phyloP scores from a whole-genome alignment of 1,140 invertebrate species.

The Drosophila micromelanica region DNA sequence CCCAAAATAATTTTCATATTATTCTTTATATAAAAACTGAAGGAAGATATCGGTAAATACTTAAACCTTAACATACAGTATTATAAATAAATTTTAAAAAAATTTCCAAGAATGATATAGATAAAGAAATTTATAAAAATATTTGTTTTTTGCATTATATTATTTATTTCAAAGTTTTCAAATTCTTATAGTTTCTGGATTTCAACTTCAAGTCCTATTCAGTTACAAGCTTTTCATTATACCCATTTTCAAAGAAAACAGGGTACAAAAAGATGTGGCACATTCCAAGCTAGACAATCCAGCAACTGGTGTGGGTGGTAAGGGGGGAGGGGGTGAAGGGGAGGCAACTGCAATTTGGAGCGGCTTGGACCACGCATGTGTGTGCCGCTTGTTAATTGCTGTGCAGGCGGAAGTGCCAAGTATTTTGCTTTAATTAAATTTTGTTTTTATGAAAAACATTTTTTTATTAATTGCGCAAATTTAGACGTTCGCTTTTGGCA shows the following conservation, averaged over 20 bases:
- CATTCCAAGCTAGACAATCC: slow-evolving; percentile 6
- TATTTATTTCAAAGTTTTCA: too few species aligned
- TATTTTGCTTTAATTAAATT: slow-evolving; percentile 54
- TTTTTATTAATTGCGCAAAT: slow-evolving; percentile 26
- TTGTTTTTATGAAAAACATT: slow-evolving; percentile 26
- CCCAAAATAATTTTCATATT: too few species aligned
- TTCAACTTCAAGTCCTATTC: too few species aligned
- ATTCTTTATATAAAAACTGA: too few species aligned
- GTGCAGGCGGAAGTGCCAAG: slow-evolving; percentile 30
- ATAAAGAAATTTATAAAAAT: too few species aligned
- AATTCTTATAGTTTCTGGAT: too few species aligned
- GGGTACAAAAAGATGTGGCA: slow-evolving; percentile 8
- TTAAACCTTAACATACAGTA: too few species aligned
- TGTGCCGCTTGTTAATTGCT: slow-evolving; percentile 34
- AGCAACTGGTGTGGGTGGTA: neutral
- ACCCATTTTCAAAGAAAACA: neutral
- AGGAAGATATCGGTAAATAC: too few species aligned
- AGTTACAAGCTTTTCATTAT: neutral
- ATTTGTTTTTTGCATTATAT: too few species aligned
- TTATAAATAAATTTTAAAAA: too few species aligned
- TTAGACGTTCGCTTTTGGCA: neutral
- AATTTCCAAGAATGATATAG: too few species aligned
- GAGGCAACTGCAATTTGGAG: slow-evolving; percentile 5
- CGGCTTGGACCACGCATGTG: slow-evolving; percentile 10
- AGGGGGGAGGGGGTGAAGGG: too few species aligned